Evolutionary conservation across 2,888 invertebrate species (phyloP).

Genomic region (Cacoxenus indagator): DNA sequence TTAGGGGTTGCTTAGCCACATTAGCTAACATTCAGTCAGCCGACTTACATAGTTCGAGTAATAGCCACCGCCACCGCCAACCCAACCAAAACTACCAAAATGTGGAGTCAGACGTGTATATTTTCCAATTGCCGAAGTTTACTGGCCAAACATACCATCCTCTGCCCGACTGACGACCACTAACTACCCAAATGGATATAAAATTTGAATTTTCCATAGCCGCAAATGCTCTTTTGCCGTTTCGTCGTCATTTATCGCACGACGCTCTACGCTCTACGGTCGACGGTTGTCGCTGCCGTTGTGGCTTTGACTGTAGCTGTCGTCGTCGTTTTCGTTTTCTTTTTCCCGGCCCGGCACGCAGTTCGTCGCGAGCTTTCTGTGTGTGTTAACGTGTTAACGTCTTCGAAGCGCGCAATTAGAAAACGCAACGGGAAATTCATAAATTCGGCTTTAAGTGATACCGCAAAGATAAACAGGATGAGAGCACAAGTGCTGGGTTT

Average conservation of each 20-base stretch:
- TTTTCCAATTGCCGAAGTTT: constrained; percentile 9
- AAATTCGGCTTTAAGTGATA: not conserved
- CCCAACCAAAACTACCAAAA: not conserved
- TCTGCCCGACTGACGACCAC: constrained; percentile 38
- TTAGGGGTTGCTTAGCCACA: constrained; percentile 52
- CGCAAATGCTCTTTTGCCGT: not conserved
- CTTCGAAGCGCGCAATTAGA: constrained; percentile 19
- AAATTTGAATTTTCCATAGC: constrained; percentile 46
- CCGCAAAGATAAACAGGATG: constrained; percentile 42
- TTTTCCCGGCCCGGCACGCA: constrained; percentile 41
- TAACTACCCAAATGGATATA: constrained; percentile 38
- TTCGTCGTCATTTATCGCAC: not conserved
- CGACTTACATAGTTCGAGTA: not conserved
- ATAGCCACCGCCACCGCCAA: not conserved
- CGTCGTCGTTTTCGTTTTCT: too few species aligned
- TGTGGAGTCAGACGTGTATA: not conserved
- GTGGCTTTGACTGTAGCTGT: too few species aligned
- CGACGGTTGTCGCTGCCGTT: too few species aligned
- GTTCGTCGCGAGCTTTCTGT: constrained; percentile 52
- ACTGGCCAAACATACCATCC: not conserved
- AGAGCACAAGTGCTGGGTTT: constrained; percentile 60
- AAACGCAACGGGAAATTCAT: not conserved
- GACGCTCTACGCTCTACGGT: too few species aligned
- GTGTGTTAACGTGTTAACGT: constrained; percentile 46
- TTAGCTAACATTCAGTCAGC: not conserved